Conservation (phyloP, 2,888 invertebrate species). For the Catocala fraxini region DNA sequence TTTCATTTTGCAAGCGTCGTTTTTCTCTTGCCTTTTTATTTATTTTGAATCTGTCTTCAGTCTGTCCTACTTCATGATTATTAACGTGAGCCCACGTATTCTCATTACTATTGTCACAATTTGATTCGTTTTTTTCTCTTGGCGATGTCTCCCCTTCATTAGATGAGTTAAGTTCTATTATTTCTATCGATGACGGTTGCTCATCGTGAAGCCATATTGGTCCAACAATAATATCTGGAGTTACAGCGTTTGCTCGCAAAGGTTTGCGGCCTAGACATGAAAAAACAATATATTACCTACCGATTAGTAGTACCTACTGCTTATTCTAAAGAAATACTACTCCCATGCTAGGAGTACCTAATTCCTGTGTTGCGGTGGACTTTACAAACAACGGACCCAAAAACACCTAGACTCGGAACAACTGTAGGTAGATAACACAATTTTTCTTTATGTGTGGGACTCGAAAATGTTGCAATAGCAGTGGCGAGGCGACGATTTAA, state of each 20-base stretch:
- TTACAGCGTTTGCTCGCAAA: constrained; percentile 43
- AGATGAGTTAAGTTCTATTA: constrained; percentile 70
- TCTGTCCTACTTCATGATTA: constrained; percentile 39
- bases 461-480: too few species aligned
- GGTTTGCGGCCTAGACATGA: constrained; percentile 51
- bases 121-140: constrained; percentile 37
- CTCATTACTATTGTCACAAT: constrained; percentile 26
- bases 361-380: too few species aligned
- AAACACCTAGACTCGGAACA: too few species aligned
- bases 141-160: constrained; percentile 50
- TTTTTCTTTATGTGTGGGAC: too few species aligned
- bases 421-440: too few species aligned
- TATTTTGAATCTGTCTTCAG: constrained; percentile 49
- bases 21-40: constrained; percentile 63
- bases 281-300: constrained; percentile 25
- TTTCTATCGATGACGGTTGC: constrained; percentile 54
- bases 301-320: too few species aligned
- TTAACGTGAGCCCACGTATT: constrained; percentile 57
- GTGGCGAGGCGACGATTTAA: too few species aligned
- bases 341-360: too few species aligned
- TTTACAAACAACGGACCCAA: too few species aligned
- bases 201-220: constrained; percentile 61
- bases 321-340: too few species aligned
- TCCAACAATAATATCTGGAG: constrained; percentile 54
- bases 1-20: constrained; percentile 48